phyloP scores from a whole-genome alignment of 2,797 vertebrate species.

The Sciaenops ocellatus region DNA sequence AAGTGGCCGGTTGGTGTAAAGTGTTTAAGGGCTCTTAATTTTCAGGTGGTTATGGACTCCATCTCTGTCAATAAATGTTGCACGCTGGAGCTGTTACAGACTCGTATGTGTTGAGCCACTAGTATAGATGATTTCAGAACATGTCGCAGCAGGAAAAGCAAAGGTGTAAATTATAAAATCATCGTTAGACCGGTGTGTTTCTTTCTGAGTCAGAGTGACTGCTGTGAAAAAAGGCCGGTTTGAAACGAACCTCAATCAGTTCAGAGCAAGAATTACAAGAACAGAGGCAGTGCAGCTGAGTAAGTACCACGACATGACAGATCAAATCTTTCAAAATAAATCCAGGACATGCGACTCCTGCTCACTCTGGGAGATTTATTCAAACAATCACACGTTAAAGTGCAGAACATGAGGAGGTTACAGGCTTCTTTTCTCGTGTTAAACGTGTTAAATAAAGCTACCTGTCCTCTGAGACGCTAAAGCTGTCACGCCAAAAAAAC shows the following conservation, averaged over 20 bases:
- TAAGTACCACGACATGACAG: neutral
- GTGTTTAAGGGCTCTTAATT: too few relatives aligned
- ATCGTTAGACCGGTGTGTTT: neutral
- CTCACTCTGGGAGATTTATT: neutral
- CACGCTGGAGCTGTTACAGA: too few relatives aligned
- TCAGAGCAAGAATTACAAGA: neutral
- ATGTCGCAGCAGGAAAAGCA: neutral
- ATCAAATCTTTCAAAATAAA: neutral
- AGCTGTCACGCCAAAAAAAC: neutral
- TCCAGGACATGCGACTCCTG: neutral
- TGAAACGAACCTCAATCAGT: neutral
- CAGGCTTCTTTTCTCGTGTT: neutral
- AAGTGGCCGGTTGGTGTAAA: too few relatives aligned
- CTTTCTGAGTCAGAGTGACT: neutral
- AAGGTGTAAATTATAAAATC: neutral
- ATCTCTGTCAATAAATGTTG: too few relatives aligned
- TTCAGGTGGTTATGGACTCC: too few relatives aligned
- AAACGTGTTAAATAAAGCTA: too few relatives aligned
- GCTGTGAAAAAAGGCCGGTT: neutral
- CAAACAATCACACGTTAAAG: constrained; percentile 19
- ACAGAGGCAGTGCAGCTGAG: neutral
- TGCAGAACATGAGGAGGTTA: neutral
- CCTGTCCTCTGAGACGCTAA: neutral
- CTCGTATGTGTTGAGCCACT: too few relatives aligned
- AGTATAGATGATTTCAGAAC: too few relatives aligned